Evolutionary conservation across 2,797 vertebrate genomes (phyloP).

Genomic region (Arremon brunneinucha): DNA sequence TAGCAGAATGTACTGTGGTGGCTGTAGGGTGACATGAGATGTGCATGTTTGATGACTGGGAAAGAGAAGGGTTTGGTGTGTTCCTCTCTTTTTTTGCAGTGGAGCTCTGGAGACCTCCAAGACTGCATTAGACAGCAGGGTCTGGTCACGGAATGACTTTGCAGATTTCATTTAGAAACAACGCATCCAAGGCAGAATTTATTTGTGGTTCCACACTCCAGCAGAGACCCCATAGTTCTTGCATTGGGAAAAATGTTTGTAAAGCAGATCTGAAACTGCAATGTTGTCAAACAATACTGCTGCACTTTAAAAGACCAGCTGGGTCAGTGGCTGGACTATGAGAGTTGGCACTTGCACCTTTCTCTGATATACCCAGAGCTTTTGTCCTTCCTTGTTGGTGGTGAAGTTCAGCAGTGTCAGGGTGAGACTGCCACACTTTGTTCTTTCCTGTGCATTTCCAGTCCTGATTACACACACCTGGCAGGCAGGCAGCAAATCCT

Average conservation of each 20-base stretch:
- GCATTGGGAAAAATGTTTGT: not conserved
- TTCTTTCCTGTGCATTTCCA: not conserved
- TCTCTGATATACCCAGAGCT: not conserved
- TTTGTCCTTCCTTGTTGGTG: not conserved
- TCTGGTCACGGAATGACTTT: no score
- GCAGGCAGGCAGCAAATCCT: not conserved
- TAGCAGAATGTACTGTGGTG: not conserved
- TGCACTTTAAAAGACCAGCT: not conserved
- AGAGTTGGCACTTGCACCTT: not conserved
- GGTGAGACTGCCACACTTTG: not conserved
- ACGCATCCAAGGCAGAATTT: fast-evolving
- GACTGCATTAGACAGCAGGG: fast-evolving
- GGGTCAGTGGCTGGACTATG: not conserved
- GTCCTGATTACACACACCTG: not conserved
- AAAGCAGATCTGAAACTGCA: not conserved
- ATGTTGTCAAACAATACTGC: not conserved
- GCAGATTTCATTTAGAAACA: not conserved
- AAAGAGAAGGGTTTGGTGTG: not conserved
- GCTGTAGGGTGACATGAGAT: not conserved
- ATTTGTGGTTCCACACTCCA: fast-evolving
- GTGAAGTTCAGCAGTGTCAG: not conserved
- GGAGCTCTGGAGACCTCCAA: not conserved
- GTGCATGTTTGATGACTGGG: fast-evolving
- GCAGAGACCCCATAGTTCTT: not conserved
- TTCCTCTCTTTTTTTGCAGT: not conserved